Percentiles rank a stretch among this genome's conserved stretches.
phyloP scores from a whole-genome alignment of 2,113 vertebrate species.

The Elgaria multicarinata region DNA sequence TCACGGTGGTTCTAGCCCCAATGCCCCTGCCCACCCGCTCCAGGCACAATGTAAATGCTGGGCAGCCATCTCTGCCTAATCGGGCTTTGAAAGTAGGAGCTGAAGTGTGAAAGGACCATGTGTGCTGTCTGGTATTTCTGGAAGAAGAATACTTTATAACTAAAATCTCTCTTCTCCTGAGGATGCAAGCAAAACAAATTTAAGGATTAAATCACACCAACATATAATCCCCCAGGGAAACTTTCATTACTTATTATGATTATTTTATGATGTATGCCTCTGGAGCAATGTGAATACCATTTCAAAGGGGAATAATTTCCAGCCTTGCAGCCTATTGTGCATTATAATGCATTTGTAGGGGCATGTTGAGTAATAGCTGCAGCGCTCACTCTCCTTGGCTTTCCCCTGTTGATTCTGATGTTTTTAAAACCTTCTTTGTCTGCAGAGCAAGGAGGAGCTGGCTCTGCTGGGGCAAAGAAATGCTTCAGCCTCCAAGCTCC shows the following conservation, averaged over 20 bases:
- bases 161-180: conserved; percentile 77
- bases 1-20: no score
- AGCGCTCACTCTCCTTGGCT: conserved; percentile 43
- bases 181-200: conserved; percentile 82
- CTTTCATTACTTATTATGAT: conserved; percentile 78
- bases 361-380: conserved; percentile 66
- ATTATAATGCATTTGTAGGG: conserved; percentile 70
- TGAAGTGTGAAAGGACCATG: no score
- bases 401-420: conserved; percentile 45
- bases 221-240: conserved; percentile 77
- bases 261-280: conserved; percentile 68
- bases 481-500: background rate
- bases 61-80: no score
- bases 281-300: conserved; percentile 71
- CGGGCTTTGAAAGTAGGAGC: no score
- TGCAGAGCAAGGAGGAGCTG: background rate
- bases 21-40: no score
- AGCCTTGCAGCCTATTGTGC: conserved; percentile 74
- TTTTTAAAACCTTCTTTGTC: conserved; percentile 19
- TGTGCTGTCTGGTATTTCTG: no score
- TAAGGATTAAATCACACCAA: conserved; percentile 82
- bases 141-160: conserved; percentile 56
- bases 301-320: conserved; percentile 78
- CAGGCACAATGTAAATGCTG: no score
- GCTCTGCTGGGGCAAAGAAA: conserved; percentile 16